These are phyloP conservation scores for Sylvietta virens DNA, from an alignment of 2,113 vertebrate species.

Conservation along the genomic window DNA sequence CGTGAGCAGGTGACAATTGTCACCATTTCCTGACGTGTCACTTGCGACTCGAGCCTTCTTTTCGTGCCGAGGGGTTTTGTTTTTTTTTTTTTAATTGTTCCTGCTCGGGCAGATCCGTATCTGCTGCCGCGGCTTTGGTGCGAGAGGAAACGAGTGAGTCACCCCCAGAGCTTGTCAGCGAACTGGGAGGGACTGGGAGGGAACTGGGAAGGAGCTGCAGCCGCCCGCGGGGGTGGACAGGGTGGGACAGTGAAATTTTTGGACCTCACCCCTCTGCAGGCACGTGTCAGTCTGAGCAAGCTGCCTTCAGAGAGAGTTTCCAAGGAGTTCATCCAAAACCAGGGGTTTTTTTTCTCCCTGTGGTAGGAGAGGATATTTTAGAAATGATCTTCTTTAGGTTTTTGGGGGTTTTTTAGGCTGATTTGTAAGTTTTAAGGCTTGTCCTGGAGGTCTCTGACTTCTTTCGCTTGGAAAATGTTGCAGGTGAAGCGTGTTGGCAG, in stretches of 20 bases:
- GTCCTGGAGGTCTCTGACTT: not conserved
- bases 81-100: not conserved
- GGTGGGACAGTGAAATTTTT: conserved; percentile 53
- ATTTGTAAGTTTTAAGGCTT: not conserved
- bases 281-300: conserved; percentile 37
- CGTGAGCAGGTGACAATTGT: not conserved
- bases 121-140: not conserved
- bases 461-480: not conserved
- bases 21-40: not conserved
- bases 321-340: not conserved
- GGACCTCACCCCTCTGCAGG: conserved; percentile 58
- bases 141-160: conserved; percentile 71
- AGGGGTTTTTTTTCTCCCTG: not conserved
- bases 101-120: conserved; percentile 12
- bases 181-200: conserved; percentile 28
- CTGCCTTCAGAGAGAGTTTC: not conserved
- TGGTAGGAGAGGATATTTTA: not conserved
- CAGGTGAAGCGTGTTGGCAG: rapidly evolving
- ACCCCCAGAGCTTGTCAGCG: conserved; percentile 54
- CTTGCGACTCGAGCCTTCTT: not conserved
- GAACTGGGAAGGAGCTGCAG: not conserved
- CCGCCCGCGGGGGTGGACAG: conserved; percentile 18
- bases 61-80: not conserved
- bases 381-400: rapidly evolving
- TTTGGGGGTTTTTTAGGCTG: not conserved